These are phyloP conservation scores for Vombatus ursinus DNA, from an alignment of 2,113 vertebrate species.

Conservation along the genomic window DNA sequence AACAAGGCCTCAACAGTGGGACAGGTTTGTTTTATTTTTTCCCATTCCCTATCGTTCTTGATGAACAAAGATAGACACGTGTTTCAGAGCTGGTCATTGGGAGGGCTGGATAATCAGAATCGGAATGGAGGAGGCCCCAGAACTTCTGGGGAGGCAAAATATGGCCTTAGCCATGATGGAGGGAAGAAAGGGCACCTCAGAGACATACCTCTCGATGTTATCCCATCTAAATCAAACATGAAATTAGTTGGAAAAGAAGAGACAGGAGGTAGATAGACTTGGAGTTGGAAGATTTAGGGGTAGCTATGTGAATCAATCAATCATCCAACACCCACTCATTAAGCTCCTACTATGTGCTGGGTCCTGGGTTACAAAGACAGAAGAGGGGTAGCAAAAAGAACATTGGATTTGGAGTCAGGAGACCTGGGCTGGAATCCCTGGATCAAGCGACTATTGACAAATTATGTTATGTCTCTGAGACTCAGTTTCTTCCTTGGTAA, in stretches of 20 bases:
- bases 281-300: neutral
- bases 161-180: neutral
- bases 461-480: neutral
- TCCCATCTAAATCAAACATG: neutral
- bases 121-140: neutral
- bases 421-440: neutral
- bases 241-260: neutral
- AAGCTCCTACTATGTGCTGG: neutral
- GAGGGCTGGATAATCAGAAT: neutral
- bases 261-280: neutral
- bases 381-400: neutral
- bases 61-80: constrained; percentile 66
- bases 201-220: neutral
- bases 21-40: constrained; percentile 63
- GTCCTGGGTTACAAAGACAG: neutral
- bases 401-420: neutral
- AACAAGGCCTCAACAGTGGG: constrained; percentile 67
- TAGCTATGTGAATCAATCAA: neutral
- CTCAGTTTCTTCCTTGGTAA: neutral
- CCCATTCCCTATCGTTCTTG: constrained; percentile 52
- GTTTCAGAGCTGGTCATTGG: constrained; percentile 56
- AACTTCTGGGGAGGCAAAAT: neutral
- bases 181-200: neutral
- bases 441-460: neutral
- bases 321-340: neutral